Evolutionary conservation across 2,113 vertebrate species (phyloP).

Genomic region (Rousettus leschenaultii): DNA sequence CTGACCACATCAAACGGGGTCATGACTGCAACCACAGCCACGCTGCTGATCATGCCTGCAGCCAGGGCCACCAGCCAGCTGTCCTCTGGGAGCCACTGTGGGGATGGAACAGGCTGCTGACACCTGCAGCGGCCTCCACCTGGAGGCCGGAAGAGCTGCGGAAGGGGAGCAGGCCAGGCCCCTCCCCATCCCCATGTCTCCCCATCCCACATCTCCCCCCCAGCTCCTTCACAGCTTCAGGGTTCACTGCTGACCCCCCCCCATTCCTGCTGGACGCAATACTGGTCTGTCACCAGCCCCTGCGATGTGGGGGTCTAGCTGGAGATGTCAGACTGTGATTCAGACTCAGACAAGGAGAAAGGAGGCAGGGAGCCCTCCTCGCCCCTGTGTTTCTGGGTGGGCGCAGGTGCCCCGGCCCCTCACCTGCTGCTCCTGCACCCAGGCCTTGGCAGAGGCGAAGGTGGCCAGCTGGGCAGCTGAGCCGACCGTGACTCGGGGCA

Average conservation of each 20-base stretch:
- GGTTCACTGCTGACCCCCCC: neutral
- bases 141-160: neutral
- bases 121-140: neutral
- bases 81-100: conserved; percentile 88
- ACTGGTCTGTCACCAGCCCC: neutral
- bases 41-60: conserved; percentile 91
- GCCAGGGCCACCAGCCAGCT: conserved; percentile 90
- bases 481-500: conserved; percentile 94
- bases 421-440: conserved; percentile 86
- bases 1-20: conserved; percentile 95
- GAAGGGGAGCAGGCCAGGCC: neutral
- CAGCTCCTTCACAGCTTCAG: neutral
- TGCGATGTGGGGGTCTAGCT: conserved; percentile 40
- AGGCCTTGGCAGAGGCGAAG: conserved; percentile 91
- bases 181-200: neutral
- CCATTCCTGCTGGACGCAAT: neutral
- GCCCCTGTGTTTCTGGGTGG: neutral
- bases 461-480: conserved; percentile 93
- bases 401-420: neutral
- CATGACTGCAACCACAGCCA: conserved; percentile 91
- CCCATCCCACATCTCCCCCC: neutral
- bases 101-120: neutral
- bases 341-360: neutral
- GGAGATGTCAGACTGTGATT: neutral
- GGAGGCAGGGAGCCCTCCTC: neutral